Evolutionary conservation across 2,113 vertebrate species (phyloP).

Genomic region (Eolophus roseicapilla): DNA sequence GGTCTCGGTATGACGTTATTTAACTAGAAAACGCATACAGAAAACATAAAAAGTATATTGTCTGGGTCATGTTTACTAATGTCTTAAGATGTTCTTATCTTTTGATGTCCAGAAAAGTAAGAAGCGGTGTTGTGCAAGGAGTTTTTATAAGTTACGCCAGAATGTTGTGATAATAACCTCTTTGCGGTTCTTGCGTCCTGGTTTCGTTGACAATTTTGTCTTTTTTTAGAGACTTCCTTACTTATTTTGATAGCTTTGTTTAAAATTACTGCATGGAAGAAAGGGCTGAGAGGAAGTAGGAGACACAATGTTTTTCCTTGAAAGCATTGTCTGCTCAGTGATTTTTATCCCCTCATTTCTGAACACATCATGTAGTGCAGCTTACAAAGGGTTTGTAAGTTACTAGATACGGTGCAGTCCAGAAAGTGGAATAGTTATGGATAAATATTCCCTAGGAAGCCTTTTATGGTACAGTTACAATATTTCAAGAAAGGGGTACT

Average conservation of each 20-base stretch:
- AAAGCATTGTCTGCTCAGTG: not conserved
- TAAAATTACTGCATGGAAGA: not conserved
- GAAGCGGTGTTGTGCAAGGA: not conserved
- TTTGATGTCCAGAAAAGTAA: not conserved
- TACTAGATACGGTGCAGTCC: not conserved
- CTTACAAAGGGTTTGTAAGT: not conserved
- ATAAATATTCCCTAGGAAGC: not conserved
- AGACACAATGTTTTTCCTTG: not conserved
- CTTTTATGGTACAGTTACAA: not conserved
- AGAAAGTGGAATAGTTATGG: not conserved
- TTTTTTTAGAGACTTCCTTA: not conserved
- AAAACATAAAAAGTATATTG: not conserved
- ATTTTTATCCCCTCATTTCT: not conserved
- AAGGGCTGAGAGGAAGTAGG: not conserved
- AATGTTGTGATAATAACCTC: not conserved
- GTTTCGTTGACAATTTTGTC: not conserved
- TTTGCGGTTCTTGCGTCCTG: not conserved
- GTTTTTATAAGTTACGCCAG: not conserved
- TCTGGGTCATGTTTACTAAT: not conserved
- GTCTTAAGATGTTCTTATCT: not conserved
- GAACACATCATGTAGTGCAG: not conserved
- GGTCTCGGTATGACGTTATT: conserved; percentile 14
- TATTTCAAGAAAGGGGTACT: not conserved
- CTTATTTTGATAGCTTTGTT: not conserved
- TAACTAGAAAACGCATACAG: not conserved